phyloP scores from a whole-genome alignment of 2,888 invertebrate genomes.

The Noctua comes region DNA sequence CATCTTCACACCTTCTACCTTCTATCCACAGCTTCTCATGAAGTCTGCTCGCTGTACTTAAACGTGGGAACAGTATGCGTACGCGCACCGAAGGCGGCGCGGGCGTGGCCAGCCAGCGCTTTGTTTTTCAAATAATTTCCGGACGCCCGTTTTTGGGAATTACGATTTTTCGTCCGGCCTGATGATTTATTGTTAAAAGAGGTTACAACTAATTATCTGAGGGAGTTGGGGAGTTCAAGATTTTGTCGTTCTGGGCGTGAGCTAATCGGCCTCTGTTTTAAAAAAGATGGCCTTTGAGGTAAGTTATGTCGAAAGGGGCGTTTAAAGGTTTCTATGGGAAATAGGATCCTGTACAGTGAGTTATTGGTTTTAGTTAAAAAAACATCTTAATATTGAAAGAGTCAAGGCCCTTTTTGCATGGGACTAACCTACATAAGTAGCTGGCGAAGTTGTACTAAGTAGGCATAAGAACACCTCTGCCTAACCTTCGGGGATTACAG shows the following conservation, averaged over 20 bases:
- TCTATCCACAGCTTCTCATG: conserved; percentile 25
- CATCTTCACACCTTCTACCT: not conserved
- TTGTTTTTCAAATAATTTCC: conserved; percentile 89
- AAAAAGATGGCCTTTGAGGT: conserved; percentile 4
- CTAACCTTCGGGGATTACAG: not conserved
- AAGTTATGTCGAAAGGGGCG: not conserved
- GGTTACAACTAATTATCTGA: conserved; percentile 59
- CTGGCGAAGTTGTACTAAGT: not conserved
- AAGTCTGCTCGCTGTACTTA: conserved; percentile 71
- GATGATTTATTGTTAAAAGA: conserved; percentile 64
- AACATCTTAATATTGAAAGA: not conserved
- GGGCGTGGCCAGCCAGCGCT: conserved; percentile 83
- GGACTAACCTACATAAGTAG: not conserved
- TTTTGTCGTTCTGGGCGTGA: conserved; percentile 35
- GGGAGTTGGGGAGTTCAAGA: conserved; percentile 10
- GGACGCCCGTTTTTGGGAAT: conserved; percentile 83
- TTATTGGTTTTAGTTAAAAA: not conserved
- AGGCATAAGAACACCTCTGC: not conserved
- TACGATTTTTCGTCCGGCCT: conserved; percentile 70
- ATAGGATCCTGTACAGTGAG: not conserved
- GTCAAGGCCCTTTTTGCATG: not conserved
- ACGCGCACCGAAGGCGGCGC: conserved; percentile 75
- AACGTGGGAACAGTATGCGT: conserved; percentile 87
- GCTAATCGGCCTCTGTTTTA: conserved; percentile 5
- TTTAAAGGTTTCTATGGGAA: not conserved